Evolutionary conservation across 2,888 invertebrate species (phyloP), one percentile per base, ranked within the genome.

Genomic region (Biston stratarius): DNA sequence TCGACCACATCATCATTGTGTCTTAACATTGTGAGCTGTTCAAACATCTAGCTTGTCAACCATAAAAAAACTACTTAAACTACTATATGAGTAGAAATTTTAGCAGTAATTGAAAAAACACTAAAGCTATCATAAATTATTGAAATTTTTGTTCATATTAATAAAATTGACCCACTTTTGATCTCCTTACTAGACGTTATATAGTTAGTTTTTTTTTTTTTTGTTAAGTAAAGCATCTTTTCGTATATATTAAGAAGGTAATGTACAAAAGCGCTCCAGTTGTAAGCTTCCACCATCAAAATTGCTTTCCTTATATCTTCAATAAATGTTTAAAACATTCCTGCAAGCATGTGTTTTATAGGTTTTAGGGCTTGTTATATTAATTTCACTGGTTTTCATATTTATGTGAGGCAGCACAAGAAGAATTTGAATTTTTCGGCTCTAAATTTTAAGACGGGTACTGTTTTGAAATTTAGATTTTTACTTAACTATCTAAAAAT

Each of bases 271-370:
- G 85, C 77, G 83, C 82, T 86, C 83, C 83, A 83, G 85, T 86
- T 85, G 87, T 85, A 85, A 85, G 85, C 83, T 90, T 89, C 80
- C 81, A 87, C 86, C 88, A 90, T 88, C 88, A 88, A 90, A 90
- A 92, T 90, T 90, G 90, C 87, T 90, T 90, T 88, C 84, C 86
- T 90, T 90, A 87, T 90, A 88, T 88, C 89, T 89, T 84, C 87
- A 89, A 90, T 89, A 91, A 91, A 91, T 90, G 89, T 91, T 91
- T 90, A 88, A 91, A 91, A 88, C 87, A 90, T 87, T 77, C 83
- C 78, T 77, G 88, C 88, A 88, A 93, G 91, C 92, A 92, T 92
- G 92, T 93, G 91, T 92, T 92, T 92, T 92, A 93, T 92, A 82
- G 85, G 77, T 86, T 88, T 89, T 87, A 92, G 87, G 83, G 89